phyloP scores from a whole-genome alignment of 2,888 invertebrate genomes.

The Trissolcus japonicus region DNA sequence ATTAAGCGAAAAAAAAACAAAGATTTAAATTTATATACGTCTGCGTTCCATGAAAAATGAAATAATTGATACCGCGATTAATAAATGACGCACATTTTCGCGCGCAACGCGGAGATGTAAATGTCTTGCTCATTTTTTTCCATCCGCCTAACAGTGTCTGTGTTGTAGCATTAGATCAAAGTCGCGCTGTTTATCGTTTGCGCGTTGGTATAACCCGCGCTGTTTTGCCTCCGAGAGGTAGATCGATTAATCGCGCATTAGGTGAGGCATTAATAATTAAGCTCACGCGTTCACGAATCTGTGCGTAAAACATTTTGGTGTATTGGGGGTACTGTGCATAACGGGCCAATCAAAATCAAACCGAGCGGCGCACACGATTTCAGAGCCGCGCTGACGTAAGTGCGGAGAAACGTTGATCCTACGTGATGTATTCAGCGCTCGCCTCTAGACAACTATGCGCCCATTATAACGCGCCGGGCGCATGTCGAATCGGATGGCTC shows the following conservation, averaged over 20 bases:
- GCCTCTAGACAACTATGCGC: constrained; percentile 49
- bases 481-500: constrained; percentile 43
- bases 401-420: constrained; percentile 66
- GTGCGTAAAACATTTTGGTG: constrained; percentile 37
- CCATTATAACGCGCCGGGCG: constrained; percentile 48
- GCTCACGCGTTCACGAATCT: constrained; percentile 40
- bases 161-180: constrained; percentile 53
- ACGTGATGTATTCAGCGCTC: constrained; percentile 66
- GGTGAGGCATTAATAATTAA: constrained; percentile 48
- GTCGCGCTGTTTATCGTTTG: constrained; percentile 46
- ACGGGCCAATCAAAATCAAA: constrained; percentile 59
- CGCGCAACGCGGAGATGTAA: constrained; percentile 42
- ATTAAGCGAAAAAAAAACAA: constrained; percentile 1
- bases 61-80: constrained; percentile 42
- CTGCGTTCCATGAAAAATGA: constrained; percentile 22
- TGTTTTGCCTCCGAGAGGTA: constrained; percentile 31
- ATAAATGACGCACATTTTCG: constrained; percentile 40
- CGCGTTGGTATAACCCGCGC: constrained; percentile 14
- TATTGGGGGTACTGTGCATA: constrained; percentile 46
- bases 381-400: constrained; percentile 64
- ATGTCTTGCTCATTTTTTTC: constrained; percentile 44
- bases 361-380: constrained; percentile 56
- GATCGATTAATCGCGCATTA: constrained; percentile 50
- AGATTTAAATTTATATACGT: constrained; percentile 28
- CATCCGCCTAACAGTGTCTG: constrained; percentile 28